Percentiles rank a stretch among this genome's conserved stretches.
phyloP scores from a whole-genome alignment of 2,888 invertebrate species.

The Sphaerophoria taeniata region DNA sequence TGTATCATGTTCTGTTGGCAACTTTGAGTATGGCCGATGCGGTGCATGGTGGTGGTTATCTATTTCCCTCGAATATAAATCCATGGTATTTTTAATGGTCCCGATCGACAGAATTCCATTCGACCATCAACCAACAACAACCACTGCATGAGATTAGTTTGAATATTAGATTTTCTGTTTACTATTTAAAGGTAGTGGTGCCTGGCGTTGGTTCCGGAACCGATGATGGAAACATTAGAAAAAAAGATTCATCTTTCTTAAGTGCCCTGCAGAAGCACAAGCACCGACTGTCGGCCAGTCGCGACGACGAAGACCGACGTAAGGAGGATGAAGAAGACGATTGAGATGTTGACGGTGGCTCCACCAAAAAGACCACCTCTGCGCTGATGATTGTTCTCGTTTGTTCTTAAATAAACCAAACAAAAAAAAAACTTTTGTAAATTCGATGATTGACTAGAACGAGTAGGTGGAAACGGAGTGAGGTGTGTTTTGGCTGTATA shows the following conservation, averaged over 20 bases:
- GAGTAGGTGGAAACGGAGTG: constrained; percentile 30
- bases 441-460: constrained; percentile 61
- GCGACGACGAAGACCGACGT: constrained; percentile 2
- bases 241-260: constrained; percentile 70
- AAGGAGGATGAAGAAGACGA: constrained; percentile 6
- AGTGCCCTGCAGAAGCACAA: constrained; percentile 39
- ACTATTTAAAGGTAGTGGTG: constrained; percentile 5
- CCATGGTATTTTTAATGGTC: constrained; percentile 59
- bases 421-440: constrained; percentile 21
- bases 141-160: constrained; percentile 55
- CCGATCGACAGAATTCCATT: constrained; percentile 49
- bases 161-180: constrained; percentile 70
- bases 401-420: constrained; percentile 61
- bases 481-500: constrained; percentile 16
- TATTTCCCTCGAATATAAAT: constrained; percentile 29
- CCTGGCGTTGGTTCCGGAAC: constrained; percentile 42
- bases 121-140: constrained; percentile 45
- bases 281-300: background rate
- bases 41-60: constrained; percentile 37
- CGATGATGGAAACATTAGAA: constrained; percentile 68
- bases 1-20: constrained; percentile 12
- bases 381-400: constrained; percentile 71
- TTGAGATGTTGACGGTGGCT: constrained; percentile 21
- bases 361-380: constrained; percentile 65
- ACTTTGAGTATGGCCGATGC: constrained; percentile 5